phyloP scores from a whole-genome alignment of 2,113 vertebrate species.

The Catagonus wagneri region DNA sequence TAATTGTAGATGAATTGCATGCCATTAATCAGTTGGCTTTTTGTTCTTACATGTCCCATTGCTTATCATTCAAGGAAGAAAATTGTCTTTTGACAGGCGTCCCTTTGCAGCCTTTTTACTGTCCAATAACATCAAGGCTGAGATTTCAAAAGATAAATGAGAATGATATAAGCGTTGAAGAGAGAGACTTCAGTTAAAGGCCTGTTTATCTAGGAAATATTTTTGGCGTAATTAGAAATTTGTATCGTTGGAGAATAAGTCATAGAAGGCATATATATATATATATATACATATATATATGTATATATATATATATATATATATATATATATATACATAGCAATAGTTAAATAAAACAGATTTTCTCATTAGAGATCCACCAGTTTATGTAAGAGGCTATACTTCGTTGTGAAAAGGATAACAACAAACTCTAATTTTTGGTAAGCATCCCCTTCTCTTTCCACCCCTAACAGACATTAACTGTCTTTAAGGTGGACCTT shows the following conservation, averaged over 20 bases:
- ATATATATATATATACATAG: neutral
- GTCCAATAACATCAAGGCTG: conserved; percentile 77
- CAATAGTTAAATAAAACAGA: conserved; percentile 19
- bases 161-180: conserved; percentile 32
- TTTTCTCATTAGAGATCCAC: neutral
- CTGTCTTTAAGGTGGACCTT: neutral
- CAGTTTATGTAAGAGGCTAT: neutral
- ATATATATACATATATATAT: neutral
- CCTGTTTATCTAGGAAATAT: conserved; percentile 46
- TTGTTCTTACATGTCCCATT: conserved; percentile 81
- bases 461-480: neutral
- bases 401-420: neutral
- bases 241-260: neutral
- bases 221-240: conserved; percentile 57
- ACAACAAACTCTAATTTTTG: neutral
- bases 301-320: neutral
- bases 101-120: conserved; percentile 73
- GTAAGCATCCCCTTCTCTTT: neutral
- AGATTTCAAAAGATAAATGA: conserved; percentile 76
- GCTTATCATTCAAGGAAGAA: conserved; percentile 83
- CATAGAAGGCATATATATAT: neutral
- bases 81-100: conserved; percentile 81
- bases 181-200: conserved; percentile 41
- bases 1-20: conserved; percentile 83
- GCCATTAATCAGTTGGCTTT: conserved; percentile 83